Evolutionary conservation across 1,140 invertebrate species (phyloP), one percentile per base, ranked within the genome.

Genomic region (Pomacea maculata): DNA sequence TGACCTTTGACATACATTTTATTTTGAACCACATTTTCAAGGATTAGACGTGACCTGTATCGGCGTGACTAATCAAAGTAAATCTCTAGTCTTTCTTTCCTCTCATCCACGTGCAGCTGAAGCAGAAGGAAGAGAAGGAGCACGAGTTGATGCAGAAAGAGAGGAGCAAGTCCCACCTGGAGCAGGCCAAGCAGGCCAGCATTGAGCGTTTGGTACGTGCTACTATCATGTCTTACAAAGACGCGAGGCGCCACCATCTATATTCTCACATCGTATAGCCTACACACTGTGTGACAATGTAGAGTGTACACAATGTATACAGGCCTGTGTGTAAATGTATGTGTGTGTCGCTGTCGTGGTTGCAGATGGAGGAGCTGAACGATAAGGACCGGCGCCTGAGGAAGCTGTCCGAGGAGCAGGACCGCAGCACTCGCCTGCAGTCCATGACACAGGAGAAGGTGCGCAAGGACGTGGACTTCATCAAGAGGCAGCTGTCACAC

Each of bases 161-260:
- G 57, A 82, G 86, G 54, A 91, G 86, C 80, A 88, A 90, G 77
- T 83, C 84, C 82, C 90, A 91, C 75, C 82, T 91, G 61, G 89
- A 91, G 83, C 82, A 87, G 71, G 90, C 89, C 29, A 90, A 88
- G 77, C 86, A 87, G 74, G 88, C 88, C 29, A 91, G 90, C 72
- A 86, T 91, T 63, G 89, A 91, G 45, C 88, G 89, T 83, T 80
- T 92, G 89, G 90, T 91, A 75, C 82, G 15, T 61, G 57, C 57
- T 45, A 45, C 6, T 6, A 45, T 45, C 34, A 45, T 45, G 34
- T 45, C 34, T 45, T 45, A 45, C 34, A 11, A 29, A 17, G 34
- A 12, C 34, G 11, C 1, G 10, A 45, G 68, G 57, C 57, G 57
- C 11, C 57, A 61, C 14, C 9, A 14, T 0, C 14, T 57, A 9